Conservation (phyloP, 2,888 invertebrate species). For the Nezara viridula region DNA sequence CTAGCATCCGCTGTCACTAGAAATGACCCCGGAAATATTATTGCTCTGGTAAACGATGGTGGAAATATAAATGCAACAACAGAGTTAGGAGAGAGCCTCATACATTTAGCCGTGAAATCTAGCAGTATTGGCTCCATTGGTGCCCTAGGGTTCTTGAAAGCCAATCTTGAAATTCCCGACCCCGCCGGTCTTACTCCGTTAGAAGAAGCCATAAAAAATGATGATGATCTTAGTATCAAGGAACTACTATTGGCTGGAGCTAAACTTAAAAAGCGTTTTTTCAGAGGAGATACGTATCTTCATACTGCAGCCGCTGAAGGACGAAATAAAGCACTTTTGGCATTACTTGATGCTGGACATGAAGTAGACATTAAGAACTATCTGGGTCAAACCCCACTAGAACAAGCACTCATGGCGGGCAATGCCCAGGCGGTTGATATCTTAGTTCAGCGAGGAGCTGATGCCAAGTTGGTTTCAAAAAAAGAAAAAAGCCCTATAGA, state of each 20-base stretch:
- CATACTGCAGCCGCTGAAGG: not conserved
- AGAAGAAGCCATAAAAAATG: not conserved
- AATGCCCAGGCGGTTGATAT: not conserved
- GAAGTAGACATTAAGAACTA: not conserved
- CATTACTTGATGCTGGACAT: not conserved
- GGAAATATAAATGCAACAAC: not conserved
- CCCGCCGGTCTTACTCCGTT: not conserved
- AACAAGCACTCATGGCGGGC: not conserved
- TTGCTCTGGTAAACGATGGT: not conserved
- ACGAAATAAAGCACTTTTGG: not conserved
- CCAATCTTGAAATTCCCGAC: not conserved
- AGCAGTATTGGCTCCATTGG: not conserved
- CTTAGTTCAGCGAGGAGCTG: not conserved
- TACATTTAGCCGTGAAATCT: not conserved
- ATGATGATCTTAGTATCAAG: not conserved
- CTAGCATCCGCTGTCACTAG: not conserved
- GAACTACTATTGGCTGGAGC: not conserved
- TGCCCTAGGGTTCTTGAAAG: not conserved
- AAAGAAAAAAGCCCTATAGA: not conserved
- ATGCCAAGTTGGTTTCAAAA: not conserved
- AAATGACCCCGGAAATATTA: not conserved
- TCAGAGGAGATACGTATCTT: not conserved
- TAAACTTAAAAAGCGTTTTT: not conserved
- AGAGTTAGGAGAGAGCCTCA: not conserved
- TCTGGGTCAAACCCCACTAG: not conserved